Conservation (phyloP, 2,797 vertebrate species). For the Thamnophis elegans region DNA sequence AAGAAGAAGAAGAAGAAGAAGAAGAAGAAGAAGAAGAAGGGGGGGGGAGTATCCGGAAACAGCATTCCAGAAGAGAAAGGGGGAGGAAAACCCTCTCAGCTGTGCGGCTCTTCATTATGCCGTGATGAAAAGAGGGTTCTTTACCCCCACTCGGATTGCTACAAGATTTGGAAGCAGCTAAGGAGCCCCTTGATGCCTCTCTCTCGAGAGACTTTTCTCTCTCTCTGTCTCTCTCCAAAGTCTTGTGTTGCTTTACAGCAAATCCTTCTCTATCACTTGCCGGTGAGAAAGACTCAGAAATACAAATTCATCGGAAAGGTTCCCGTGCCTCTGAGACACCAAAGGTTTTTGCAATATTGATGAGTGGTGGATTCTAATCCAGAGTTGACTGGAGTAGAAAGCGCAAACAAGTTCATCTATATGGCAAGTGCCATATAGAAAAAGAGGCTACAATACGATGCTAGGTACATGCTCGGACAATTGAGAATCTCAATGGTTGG, state of each 20-base stretch:
- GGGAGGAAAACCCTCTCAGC: background rate
- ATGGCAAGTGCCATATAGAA: background rate
- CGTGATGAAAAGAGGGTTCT: background rate
- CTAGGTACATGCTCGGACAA: background rate
- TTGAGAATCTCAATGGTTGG: background rate
- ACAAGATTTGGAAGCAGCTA: conserved; percentile 3
- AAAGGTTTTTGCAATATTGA: background rate
- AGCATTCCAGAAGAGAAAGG: background rate
- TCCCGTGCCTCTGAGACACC: background rate
- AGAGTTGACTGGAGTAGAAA: background rate
- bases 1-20: accelerated
- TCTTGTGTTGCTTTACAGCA: background rate
- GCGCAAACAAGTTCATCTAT: background rate
- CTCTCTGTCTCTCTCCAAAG: background rate
- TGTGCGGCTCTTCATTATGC: accelerated
- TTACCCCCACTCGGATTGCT: conserved; percentile 1
- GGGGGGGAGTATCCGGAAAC: conserved; percentile 2
- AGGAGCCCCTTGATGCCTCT: background rate
- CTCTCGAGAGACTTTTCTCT: background rate
- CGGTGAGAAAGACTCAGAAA: background rate
- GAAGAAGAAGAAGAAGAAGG: too few relatives aligned
- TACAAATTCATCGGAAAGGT: background rate
- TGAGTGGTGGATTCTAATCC: background rate
- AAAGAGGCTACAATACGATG: background rate
- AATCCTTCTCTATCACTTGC: background rate